Conservation (phyloP, 30 jellyfish, hydroid and myxozoan species). For the Aurelia aurita region DNA sequence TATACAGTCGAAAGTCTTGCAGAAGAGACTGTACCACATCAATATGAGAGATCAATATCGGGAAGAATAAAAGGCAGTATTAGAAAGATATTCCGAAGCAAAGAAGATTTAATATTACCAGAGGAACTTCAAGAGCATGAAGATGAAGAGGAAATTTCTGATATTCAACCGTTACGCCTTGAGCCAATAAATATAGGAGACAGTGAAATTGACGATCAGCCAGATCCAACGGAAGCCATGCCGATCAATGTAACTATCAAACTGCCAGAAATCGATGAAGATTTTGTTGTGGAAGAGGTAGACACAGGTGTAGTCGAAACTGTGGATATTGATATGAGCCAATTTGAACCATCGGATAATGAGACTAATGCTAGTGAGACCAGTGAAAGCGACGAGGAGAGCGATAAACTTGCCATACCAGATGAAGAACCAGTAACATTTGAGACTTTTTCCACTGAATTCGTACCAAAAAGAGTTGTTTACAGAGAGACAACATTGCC, state of each 20-base stretch:
- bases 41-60: neutral
- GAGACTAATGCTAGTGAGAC: too few species aligned
- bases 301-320: slow-evolving; percentile 2
- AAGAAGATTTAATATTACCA: too few species aligned
- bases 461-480: slow-evolving; percentile 16
- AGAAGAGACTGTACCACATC: slow-evolving; percentile 5
- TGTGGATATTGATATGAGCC: neutral
- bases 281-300: neutral
- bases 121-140: neutral
- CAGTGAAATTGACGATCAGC: neutral
- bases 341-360: neutral
- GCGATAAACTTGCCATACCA: neutral
- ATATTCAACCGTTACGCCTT: neutral
- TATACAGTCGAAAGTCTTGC: neutral
- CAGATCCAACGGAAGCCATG: neutral
- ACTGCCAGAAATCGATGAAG: neutral
- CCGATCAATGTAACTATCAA: neutral
- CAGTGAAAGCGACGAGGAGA: neutral
- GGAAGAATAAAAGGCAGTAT: neutral
- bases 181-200: slow-evolving; percentile 3
- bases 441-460: slow-evolving; percentile 10
- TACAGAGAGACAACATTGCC: slow-evolving; percentile 14
- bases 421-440: neutral
- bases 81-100: neutral
- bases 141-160: slow-evolving; percentile 15